Evolutionary conservation across 2,888 invertebrate genomes (phyloP), one percentile per base, ranked within the genome.

Genomic region (Ditula angustiorana): DNA sequence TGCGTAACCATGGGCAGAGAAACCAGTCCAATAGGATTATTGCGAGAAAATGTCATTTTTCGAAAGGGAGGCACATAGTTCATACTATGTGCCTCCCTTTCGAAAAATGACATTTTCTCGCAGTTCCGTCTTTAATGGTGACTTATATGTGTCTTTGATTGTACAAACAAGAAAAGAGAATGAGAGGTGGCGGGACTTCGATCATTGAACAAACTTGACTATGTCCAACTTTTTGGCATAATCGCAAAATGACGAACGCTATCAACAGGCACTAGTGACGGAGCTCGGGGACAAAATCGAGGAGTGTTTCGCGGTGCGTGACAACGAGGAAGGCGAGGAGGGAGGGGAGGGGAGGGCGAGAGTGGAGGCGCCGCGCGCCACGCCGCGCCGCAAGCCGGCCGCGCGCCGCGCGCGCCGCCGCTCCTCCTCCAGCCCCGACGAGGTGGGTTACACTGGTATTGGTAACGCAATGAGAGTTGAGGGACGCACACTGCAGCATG

Each of bases 241-340:
- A n/a, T n/a, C n/a, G n/a, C n/a, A n/a, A n/a, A n/a, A n/a, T 41
- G 10, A 70, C 0, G 61, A 61, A 30, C 41, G 16, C 23, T 33
- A 8, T 47, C 74, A 72, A 50, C 74, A 94, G 94, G 85, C 92
- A 0, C 79, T 94, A 11, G 93, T 96, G 13, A 94, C 94, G 11
- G 96, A 96, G 79, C 86, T 96, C 41, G 95, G 96, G 68, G 94
- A 94, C 59, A 94, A 94, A 61, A 94, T 96, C 53, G 95, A 95
- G 68, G 95, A 95, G 70, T 95, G 95, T 70, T 94, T 95, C 66
- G 87, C 94, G 16, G 87, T 95, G 10, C 83, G 81, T 2, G 93
- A 93, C 11, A 80, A 72, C 2, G 86, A 83, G 1, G 80, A 74
- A 1, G 70, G 71, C 21, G 77, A 72, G 11, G 74, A 72, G 50